Evolutionary conservation across 30 jellyfish, hydroid and myxozoan species (phyloP).

Genomic region (Pelagia noctiluca): DNA sequence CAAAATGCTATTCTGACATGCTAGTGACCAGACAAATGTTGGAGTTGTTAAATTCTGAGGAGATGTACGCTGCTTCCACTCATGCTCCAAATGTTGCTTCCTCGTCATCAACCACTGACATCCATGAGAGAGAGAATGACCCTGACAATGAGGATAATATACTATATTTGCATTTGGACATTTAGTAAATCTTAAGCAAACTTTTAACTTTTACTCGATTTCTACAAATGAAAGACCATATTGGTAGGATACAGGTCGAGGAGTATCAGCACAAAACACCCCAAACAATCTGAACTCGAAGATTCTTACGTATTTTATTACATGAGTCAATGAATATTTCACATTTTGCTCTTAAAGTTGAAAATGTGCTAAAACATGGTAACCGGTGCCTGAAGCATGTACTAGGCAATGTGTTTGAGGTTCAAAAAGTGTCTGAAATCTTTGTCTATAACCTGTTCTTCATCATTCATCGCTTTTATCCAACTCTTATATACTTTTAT

Average conservation of each 20-base stretch:
- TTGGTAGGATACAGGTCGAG: too few species aligned
- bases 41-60: constrained; percentile 24
- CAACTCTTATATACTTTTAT: not conserved
- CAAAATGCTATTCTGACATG: constrained; percentile 65
- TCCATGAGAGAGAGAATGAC: not conserved
- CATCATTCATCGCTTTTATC: constrained; percentile 20
- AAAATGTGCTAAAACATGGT: too few species aligned
- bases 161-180: not conserved
- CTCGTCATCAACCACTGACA: constrained; percentile 3
- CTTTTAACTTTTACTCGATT: constrained; percentile 6
- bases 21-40: constrained; percentile 43
- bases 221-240: too few species aligned
- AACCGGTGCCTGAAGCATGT: too few species aligned
- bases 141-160: not conserved
- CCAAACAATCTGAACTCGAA: too few species aligned
- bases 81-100: not conserved
- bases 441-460: too few species aligned
- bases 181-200: not conserved
- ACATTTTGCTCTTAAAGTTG: too few species aligned
- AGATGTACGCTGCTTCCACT: constrained; percentile 28
- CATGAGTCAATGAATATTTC: too few species aligned
- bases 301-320: too few species aligned
- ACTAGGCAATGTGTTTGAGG: too few species aligned
- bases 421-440: too few species aligned
- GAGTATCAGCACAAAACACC: too few species aligned